Conservation (phyloP, 2,888 invertebrate genomes). For the Minunthozetes semirufus region DNA sequence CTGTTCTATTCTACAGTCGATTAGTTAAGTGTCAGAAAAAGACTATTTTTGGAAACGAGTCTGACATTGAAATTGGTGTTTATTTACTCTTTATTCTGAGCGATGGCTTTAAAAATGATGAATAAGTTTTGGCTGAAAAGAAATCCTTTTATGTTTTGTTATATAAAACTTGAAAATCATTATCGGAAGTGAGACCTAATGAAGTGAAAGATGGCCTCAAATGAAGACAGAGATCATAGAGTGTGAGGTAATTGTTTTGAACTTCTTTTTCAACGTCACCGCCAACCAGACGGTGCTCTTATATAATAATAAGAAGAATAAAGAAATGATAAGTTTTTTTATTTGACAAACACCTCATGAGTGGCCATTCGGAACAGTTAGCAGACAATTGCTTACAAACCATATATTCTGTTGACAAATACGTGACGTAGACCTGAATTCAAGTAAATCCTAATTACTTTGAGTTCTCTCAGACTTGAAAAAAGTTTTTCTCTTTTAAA, state of each 20-base stretch:
- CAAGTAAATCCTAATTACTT: not conserved
- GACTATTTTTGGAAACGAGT: no score
- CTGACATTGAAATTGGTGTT: no score
- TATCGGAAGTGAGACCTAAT: not conserved
- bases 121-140: no score
- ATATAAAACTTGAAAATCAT: not conserved
- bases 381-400: not conserved
- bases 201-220: not conserved
- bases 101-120: no score
- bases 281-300: not conserved
- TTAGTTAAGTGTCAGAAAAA: no score
- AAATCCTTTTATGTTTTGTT: no score
- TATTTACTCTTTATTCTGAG: no score
- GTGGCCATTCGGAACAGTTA: not conserved
- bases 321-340: not conserved
- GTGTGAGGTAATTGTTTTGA: not conserved
- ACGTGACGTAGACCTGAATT: not conserved
- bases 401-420: not conserved
- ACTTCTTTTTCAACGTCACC: not conserved
- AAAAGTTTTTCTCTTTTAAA: no score
- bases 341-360: not conserved
- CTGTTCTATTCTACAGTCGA: no score
- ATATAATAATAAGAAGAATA: no score
- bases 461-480: no score
- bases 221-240: conserved; percentile 2